These are phyloP conservation scores for Acanthopagrus latus DNA, from an alignment of 2,797 vertebrate species.

Conservation along the genomic window DNA sequence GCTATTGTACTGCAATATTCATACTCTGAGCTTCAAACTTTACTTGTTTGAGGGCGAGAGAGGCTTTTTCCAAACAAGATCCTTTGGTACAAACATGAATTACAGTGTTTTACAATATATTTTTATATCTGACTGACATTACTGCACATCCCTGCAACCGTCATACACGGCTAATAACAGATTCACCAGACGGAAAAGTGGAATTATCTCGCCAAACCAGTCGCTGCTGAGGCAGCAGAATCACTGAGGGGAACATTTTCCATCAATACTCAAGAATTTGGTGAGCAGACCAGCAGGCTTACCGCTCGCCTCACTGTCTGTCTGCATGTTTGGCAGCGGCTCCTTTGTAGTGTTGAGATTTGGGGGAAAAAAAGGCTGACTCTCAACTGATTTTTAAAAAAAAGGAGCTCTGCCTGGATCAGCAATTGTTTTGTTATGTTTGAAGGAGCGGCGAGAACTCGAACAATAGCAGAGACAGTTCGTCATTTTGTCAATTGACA, in stretches of 20 bases:
- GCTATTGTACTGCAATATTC: background rate
- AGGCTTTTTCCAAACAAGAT: background rate
- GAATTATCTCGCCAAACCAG: conserved; percentile 49
- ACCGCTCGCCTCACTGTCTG: conserved; percentile 19
- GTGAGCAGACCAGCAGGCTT: conserved; percentile 31
- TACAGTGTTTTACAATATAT: background rate
- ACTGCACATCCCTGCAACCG: background rate
- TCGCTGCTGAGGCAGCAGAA: conserved; percentile 53
- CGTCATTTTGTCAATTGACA: background rate
- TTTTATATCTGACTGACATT: background rate
- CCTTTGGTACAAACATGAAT: background rate
- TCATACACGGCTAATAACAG: conserved; percentile 38
- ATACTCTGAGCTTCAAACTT: too few species aligned
- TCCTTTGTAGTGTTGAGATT: conserved; percentile 21
- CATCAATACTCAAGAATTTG: conserved; percentile 57
- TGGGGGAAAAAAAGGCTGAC: conserved; percentile 38
- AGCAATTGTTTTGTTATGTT: conserved; percentile 20
- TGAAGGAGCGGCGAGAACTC: background rate
- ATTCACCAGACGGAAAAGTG: conserved; percentile 58
- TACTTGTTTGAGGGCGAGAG: background rate
- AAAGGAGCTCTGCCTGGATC: conserved; percentile 11
- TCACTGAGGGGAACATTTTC: conserved; percentile 57
- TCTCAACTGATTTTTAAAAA: background rate
- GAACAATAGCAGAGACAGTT: background rate
- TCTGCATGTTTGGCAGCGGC: conserved; percentile 44